A percentile compares a stretch with the other conserved stretches of the same genome.
phyloP scores from a whole-genome alignment of 2,113 vertebrate species.

The Cyanistes caeruleus region DNA sequence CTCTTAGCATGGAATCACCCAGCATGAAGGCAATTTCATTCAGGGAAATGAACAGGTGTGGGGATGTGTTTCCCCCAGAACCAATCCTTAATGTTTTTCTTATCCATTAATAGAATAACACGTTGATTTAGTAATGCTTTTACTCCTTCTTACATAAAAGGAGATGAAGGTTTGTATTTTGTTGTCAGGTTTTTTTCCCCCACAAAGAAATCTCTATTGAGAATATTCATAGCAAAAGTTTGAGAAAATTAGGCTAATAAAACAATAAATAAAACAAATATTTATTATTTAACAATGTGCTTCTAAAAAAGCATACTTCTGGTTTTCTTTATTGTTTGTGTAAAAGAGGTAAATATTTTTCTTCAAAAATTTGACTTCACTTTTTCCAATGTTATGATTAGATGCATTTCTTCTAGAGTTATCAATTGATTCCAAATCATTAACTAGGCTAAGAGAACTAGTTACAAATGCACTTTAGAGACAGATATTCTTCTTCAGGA shows the following conservation, averaged over 20 bases:
- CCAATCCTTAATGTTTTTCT: not conserved
- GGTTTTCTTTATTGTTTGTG: not conserved
- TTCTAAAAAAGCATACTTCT: not conserved
- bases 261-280: not conserved
- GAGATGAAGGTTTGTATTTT: not conserved
- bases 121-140: not conserved
- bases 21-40: not conserved
- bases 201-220: not conserved
- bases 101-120: not conserved
- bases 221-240: not conserved
- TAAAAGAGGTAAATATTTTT: not conserved
- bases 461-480: not conserved
- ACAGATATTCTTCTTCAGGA: not conserved
- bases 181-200: fast-evolving
- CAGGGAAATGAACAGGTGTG: not conserved
- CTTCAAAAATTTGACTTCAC: not conserved
- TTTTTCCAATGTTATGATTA: not conserved
- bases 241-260: not conserved
- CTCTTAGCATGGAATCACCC: not conserved
- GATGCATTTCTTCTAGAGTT: not conserved
- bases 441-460: not conserved
- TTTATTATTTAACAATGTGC: not conserved
- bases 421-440: not conserved
- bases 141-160: not conserved
- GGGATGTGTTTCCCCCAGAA: not conserved